Evolutionary conservation across 2,888 invertebrate genomes (phyloP).

Genomic region (Epinotia nisella): DNA sequence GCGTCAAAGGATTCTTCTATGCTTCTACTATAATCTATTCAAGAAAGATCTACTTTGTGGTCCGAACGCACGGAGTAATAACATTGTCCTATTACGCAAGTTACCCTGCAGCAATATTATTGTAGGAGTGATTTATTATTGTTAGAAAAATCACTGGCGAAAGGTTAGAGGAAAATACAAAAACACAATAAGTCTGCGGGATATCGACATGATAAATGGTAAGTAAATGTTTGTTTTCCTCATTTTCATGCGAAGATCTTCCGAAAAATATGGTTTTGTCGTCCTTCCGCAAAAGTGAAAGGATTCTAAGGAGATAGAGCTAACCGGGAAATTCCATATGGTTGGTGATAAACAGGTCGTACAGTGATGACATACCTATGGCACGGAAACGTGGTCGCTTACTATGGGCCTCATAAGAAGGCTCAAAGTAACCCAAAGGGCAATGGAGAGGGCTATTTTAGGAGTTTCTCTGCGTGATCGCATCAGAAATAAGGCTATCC

Average conservation of each 20-base stretch:
- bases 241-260: not conserved
- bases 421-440: no score
- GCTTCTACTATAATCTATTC: not conserved
- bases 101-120: not conserved
- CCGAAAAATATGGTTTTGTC: not conserved
- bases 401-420: no score
- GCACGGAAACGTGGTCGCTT: no score
- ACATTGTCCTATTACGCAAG: not conserved
- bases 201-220: not conserved
- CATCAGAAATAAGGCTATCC: no score
- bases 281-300: not conserved
- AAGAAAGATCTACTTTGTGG: not conserved
- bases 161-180: slow-evolving; percentile 2
- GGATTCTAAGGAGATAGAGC: not conserved
- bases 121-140: slow-evolving; percentile 14
- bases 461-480: no score
- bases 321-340: no score
- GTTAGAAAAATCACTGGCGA: not conserved
- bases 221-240: not conserved
- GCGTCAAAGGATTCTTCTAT: not conserved
- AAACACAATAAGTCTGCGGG: not conserved
- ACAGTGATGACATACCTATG: no score
- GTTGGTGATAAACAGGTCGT: no score
- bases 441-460: no score
- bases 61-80: not conserved